Conservation (phyloP, 1,140 invertebrate genomes). For the Cyclina sinensis region DNA sequence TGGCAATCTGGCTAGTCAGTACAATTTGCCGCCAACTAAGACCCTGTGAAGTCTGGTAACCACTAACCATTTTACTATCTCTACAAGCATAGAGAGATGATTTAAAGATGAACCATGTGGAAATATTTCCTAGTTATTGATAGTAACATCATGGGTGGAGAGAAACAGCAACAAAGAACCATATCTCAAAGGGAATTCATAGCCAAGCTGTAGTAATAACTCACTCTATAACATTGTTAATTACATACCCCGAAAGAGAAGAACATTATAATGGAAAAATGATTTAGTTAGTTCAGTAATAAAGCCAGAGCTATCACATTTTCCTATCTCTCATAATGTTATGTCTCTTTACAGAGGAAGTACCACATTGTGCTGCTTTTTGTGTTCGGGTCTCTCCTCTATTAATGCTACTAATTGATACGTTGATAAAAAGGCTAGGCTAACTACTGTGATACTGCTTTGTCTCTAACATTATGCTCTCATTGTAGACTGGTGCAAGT, state of each 20-base stretch:
- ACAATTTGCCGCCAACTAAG: not conserved
- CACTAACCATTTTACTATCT: slow-evolving; percentile 6
- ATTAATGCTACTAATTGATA: no score
- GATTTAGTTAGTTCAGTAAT: no score
- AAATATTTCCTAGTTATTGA: slow-evolving; percentile 28
- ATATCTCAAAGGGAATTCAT: slow-evolving; percentile 40
- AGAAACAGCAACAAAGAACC: not conserved
- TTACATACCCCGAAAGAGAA: slow-evolving; percentile 18
- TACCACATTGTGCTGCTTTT: no score
- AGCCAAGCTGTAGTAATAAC: not conserved
- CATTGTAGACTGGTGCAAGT: no score
- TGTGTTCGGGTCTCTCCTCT: no score
- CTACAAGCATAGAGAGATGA: not conserved
- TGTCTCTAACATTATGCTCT: no score
- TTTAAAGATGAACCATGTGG: slow-evolving; percentile 53
- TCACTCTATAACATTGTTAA: slow-evolving; percentile 29
- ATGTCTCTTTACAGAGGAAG: not conserved
- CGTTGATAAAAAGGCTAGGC: no score
- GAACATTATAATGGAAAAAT: slow-evolving; percentile 1
- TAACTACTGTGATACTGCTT: no score
- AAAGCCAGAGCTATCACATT: not conserved
- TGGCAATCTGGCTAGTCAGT: not conserved
- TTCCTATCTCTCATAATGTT: not conserved
- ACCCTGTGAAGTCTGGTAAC: not conserved
- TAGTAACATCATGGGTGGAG: slow-evolving; percentile 37